Percentiles rank a stretch among this genome's conserved stretches.
These are phyloP conservation scores for Aradophagus sp. DNA, from an alignment of 1,140 invertebrate genomes.

Conservation along the genomic window DNA sequence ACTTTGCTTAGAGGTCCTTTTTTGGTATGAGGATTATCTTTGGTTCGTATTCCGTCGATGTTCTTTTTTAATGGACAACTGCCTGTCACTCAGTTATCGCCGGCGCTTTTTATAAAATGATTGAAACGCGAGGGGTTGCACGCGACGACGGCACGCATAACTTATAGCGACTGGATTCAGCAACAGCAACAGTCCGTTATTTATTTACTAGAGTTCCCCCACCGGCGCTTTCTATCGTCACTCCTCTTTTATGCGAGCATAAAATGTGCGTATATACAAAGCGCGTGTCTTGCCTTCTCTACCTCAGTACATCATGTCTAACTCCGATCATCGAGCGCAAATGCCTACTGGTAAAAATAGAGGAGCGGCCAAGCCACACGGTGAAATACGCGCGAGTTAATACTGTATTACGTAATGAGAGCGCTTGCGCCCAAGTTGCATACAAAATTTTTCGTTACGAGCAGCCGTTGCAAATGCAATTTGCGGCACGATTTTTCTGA, in stretches of 20 bases:
- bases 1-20: too few relatives aligned
- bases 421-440: too few relatives aligned
- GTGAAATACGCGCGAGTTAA: slow-evolving; percentile 43
- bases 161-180: slow-evolving; percentile 65
- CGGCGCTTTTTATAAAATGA: too few relatives aligned
- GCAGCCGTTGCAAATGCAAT: too few relatives aligned
- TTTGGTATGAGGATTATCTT: too few relatives aligned
- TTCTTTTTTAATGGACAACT: too few relatives aligned
- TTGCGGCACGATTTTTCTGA: too few relatives aligned
- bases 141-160: slow-evolving; percentile 36
- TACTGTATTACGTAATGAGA: too few relatives aligned
- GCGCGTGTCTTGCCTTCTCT: slow-evolving; percentile 54
- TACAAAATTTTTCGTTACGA: too few relatives aligned
- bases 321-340: slow-evolving; percentile 63
- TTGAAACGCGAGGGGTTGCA: slow-evolving; percentile 21
- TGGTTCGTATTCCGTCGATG: too few relatives aligned
- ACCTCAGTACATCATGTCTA: slow-evolving; percentile 55
- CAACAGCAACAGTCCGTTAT: slow-evolving; percentile 67
- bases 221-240: slow-evolving; percentile 51
- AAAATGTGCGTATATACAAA: slow-evolving; percentile 41
- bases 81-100: too few relatives aligned
- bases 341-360: slow-evolving; percentile 71
- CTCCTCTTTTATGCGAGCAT: slow-evolving; percentile 49
- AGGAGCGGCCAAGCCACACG: slow-evolving; percentile 62
- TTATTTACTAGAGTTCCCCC: slow-evolving; percentile 71